Base-by-base conservation (phyloP, 2,113 vertebrate genomes). In the Mesembrinibis cayennensis region DNA sequence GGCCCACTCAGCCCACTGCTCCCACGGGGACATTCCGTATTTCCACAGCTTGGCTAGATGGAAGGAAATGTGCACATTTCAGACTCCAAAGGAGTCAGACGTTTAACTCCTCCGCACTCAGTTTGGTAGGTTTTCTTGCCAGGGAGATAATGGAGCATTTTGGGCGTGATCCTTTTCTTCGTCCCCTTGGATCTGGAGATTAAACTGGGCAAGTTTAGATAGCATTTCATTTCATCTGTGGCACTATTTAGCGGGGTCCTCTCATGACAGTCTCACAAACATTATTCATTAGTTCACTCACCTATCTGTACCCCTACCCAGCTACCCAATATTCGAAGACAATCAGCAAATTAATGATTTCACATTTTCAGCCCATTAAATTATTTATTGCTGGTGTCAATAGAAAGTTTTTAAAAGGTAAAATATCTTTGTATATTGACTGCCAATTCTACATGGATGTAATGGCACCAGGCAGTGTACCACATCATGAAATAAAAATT, bases 401-500 rank as follows among this genome's bases (percentile, higher is more conserved):
- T 97, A 96, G 87, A 97, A 98, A 98, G 96, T 97, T 98, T 97
- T 98, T 95, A 95, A 98, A 98, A 98, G 98, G 98, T 98, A 98
- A 98, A 97, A 98, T 93, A 96, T 97, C 96, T 98, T 87, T 98
- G 94, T 96, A 97, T 98, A 98, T 98, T 98, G 97, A 97, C 97
- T 94, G 84, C 95, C 97, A 97, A 93, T 96, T 97, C 95, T 97
- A 97, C 98, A 95, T 97, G 69, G 97, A 96, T 97, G 96, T 96
- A 88, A 94, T 95, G 56, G 97, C 97, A 96, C 96, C 98, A 96
- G 97, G 96, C 97, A 97, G 97, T 91, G 95, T 97, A 93, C 97
- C 98, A 98, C 98, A 97, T 97, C 97, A 97, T 97, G 98, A 98
- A 98, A 98, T 98, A 98, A 98, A 99, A 98, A 99, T 99, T 98